Conservation (phyloP, 2,113 vertebrate species). For the Myocastor coypus region DNA sequence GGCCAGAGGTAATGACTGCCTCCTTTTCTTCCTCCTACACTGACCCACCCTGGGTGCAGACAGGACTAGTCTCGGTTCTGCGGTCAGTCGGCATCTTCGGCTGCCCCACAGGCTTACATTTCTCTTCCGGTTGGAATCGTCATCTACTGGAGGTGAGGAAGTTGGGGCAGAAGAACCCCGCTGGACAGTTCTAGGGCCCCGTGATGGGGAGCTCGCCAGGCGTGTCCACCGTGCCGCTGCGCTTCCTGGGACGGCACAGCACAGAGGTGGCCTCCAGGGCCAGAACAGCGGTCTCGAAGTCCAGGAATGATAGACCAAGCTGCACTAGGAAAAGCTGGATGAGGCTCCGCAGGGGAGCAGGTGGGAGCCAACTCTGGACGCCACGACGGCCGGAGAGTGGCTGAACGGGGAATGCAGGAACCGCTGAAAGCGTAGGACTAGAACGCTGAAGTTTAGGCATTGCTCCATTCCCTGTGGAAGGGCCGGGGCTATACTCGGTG, state of each 20-base stretch:
- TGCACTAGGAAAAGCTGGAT: not conserved
- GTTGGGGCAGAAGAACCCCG: not conserved
- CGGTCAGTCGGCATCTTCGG: not conserved
- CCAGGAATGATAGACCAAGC: not conserved
- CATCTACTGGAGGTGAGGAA: not conserved
- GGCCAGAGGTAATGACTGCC: not conserved
- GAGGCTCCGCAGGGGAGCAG: accelerated
- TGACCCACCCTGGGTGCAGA: not conserved
- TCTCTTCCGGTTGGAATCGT: not conserved
- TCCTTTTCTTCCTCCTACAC: not conserved
- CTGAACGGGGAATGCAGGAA: not conserved
- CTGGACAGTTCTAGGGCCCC: not conserved
- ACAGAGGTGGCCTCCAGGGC: not conserved
- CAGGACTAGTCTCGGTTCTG: not conserved
- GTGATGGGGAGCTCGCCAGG: not conserved
- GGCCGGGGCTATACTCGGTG: not conserved
- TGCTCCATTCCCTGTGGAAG: not conserved
- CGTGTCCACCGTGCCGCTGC: too few relatives aligned
- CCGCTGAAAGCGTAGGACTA: not conserved
- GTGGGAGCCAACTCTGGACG: not conserved
- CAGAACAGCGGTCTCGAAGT: not conserved
- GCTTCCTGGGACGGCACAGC: not conserved
- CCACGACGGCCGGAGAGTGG: not conserved
- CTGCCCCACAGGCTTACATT: not conserved
- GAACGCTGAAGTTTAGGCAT: not conserved